Evolutionary conservation across 2,797 vertebrate species (phyloP).

Genomic region (Argyrosomus regius): DNA sequence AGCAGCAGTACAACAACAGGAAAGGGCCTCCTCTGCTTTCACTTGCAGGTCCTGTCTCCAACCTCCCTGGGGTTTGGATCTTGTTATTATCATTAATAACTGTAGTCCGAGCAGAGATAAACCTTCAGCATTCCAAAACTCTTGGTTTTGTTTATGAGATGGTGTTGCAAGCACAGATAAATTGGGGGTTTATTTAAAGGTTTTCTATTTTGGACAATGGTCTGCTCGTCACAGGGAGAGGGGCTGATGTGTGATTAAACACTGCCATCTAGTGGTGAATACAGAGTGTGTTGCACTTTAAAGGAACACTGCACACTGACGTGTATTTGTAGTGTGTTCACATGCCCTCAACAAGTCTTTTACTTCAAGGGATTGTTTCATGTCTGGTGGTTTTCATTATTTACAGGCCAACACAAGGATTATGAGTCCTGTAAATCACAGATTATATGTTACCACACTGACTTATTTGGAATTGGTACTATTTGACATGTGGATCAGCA

Average conservation of each 20-base stretch:
- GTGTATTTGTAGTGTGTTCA: background rate
- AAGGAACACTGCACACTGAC: background rate
- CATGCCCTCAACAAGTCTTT: background rate
- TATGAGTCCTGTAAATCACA: background rate
- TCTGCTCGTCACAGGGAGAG: constrained; percentile 62
- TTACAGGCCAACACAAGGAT: background rate
- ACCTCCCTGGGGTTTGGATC: constrained; percentile 76
- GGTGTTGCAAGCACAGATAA: constrained; percentile 85
- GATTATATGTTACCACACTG: background rate
- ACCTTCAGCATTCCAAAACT: constrained; percentile 84
- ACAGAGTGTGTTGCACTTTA: background rate
- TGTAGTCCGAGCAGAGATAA: constrained; percentile 82
- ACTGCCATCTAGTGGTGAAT: constrained; percentile 78
- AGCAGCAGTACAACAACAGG: constrained; percentile 78
- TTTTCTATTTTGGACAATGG: constrained; percentile 85
- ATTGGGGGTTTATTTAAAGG: constrained; percentile 83
- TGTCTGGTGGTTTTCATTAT: background rate
- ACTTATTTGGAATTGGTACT: background rate
- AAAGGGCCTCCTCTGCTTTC: constrained; percentile 82
- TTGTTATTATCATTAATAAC: constrained; percentile 84
- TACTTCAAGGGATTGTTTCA: background rate
- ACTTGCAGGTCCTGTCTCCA: constrained; percentile 81
- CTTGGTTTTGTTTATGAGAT: constrained; percentile 83
- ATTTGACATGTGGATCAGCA: background rate
- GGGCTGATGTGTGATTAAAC: constrained; percentile 42